Evolutionary conservation across 1,140 invertebrate species (phyloP).

Genomic region (Papilio glaucus): DNA sequence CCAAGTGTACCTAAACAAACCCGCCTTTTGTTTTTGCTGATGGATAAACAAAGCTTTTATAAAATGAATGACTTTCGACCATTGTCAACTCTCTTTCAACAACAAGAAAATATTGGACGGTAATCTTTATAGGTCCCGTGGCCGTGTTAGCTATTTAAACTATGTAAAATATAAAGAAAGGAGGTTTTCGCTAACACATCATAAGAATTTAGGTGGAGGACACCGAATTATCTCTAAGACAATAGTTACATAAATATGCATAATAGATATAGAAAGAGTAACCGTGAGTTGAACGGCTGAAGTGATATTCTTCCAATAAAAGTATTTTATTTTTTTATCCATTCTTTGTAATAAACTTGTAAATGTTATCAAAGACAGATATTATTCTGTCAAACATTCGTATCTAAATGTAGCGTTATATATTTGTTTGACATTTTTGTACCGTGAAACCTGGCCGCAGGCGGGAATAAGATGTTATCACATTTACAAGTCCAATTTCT

Average conservation of each 20-base stretch:
- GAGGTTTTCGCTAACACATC: no score
- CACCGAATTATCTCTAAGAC: no score
- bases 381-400: background rate
- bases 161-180: no score
- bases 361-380: background rate
- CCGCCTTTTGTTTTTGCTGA: slow-evolving; percentile 21
- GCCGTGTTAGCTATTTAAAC: no score
- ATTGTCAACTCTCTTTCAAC: slow-evolving; percentile 3
- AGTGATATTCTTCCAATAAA: no score
- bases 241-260: no score
- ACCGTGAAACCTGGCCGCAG: slow-evolving; percentile 4
- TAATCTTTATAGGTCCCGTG: no score
- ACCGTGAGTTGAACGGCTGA: no score
- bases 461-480: slow-evolving; percentile 31
- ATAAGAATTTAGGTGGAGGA: no score
- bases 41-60: slow-evolving; percentile 30
- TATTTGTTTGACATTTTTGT: slow-evolving; percentile 3
- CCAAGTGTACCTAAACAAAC: slow-evolving; percentile 23
- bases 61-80: slow-evolving; percentile 13
- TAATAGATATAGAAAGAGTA: no score
- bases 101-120: slow-evolving; percentile 3
- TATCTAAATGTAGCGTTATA: slow-evolving; percentile 3
- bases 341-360: background rate
- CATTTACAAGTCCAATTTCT: slow-evolving; percentile 37
- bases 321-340: background rate